Percentiles rank a stretch among this genome's conserved stretches.
phyloP scores from a whole-genome alignment of 2,797 vertebrate genomes.

The Lemur catta region DNA sequence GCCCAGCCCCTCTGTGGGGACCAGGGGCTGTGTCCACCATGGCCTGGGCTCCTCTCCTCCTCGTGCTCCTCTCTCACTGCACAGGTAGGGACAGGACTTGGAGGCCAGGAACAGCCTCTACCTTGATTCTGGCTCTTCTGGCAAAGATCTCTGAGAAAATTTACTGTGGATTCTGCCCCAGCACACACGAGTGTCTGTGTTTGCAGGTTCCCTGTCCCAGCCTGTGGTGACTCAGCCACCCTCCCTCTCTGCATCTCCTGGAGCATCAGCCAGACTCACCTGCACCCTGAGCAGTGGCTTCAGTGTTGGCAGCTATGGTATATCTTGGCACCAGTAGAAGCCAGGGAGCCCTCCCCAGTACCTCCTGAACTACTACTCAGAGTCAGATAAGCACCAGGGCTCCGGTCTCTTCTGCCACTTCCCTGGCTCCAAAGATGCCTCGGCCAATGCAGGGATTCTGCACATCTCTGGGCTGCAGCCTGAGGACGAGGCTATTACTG shows the following conservation, averaged over 20 bases:
- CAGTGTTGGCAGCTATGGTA: fast-evolving
- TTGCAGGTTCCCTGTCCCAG: constrained; percentile 34
- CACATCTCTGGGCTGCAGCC: background rate
- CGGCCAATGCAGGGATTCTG: fast-evolving
- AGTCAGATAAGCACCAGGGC: background rate
- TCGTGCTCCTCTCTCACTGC: background rate
- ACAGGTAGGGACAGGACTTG: background rate
- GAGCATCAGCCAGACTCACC: background rate
- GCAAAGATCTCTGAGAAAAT: no score
- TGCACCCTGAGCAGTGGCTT: background rate
- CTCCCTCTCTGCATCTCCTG: background rate
- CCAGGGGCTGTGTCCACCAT: background rate
- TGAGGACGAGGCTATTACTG: background rate
- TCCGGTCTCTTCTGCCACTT: background rate
- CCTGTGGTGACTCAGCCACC: background rate
- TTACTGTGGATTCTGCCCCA: fast-evolving
- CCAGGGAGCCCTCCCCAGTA: background rate
- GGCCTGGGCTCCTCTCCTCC: background rate
- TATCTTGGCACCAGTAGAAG: background rate
- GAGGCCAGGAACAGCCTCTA: fast-evolving
- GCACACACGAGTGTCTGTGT: background rate
- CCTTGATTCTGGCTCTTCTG: fast-evolving
- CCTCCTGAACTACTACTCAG: fast-evolving
- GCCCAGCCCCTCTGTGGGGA: background rate
- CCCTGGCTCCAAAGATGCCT: background rate